phyloP scores from a whole-genome alignment of 2,113 vertebrate species.

The Corydoras sp. region DNA sequence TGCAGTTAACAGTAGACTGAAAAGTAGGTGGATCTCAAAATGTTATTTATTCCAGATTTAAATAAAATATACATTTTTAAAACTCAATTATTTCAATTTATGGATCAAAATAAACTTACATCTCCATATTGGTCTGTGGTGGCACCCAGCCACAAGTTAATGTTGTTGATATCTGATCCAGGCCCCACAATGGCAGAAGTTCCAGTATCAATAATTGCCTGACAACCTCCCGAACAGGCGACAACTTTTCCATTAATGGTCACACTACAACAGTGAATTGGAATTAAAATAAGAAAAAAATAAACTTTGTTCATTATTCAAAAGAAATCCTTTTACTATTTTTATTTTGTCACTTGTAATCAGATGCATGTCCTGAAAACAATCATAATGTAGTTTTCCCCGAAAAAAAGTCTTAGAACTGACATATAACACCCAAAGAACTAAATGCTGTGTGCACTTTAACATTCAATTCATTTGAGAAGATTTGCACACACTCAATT shows the following conservation, averaged over 20 bases:
- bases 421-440: no score
- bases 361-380: no score
- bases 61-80: background rate
- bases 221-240: slow-evolving; percentile 54
- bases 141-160: slow-evolving; percentile 54
- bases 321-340: no score
- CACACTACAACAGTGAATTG: slow-evolving; percentile 41
- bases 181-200: slow-evolving; percentile 60
- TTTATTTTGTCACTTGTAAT: no score
- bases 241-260: slow-evolving; percentile 55
- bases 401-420: no score
- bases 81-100: no score
- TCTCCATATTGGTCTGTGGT: slow-evolving; percentile 49
- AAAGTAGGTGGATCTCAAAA: background rate
- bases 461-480: no score
- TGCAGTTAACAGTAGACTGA: slow-evolving; percentile 50
- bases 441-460: no score
- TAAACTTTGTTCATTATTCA: no score
- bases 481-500: no score
- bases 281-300: no score
- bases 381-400: no score
- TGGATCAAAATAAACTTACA: slow-evolving; percentile 42
- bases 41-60: background rate
- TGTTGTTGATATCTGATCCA: slow-evolving; percentile 52
- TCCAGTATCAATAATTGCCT: slow-evolving; percentile 62